Evolutionary conservation across 2,888 invertebrate genomes (phyloP), one percentile per base, ranked within the genome.

Genomic region (Morinoia aosen): DNA sequence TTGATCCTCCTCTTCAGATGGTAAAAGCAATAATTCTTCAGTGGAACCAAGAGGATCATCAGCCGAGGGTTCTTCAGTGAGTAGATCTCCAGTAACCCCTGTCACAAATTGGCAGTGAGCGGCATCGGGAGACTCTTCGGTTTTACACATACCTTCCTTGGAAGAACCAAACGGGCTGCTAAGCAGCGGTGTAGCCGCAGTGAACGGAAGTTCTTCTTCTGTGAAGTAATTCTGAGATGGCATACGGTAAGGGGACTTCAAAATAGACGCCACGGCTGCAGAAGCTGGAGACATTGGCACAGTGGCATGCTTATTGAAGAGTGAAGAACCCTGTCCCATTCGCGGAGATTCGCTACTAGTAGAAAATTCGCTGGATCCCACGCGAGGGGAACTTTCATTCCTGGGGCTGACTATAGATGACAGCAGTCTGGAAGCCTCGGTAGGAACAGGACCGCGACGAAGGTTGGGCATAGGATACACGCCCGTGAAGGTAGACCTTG

Each of bases 211-310:
- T 0, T 93, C 93, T 0, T 93, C 56, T 11, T 93, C 93, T 7
- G 57, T 93, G 93, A 33, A 57, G 57, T 90, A 90, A 90, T 90
- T 90, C 16, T 90, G 90, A 11, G 90, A 39, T 11, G 90, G 90
- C 40, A 90, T 39, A 48, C 93, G 93, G 57, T 57, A 93, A 33
- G 93, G 93, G 56, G 93, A 93, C 33, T 39, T 48, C 93, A 93
- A 33, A 12, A 93, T 93, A 16, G 93, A 93, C 25, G 57, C 93
- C 57, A 93, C 93, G 14, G 93, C 93, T 12, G 93, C 93, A 93
- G 93, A 93, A 57, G 93, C 39, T 57, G 93, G 93, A 11, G 93
- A 93, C 93, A 93, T 93, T 25, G 93, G 93, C 16, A 93, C 57
- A 25, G 90, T 48, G 0, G 90, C 40, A 16, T 25, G 33, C 57